Evolutionary conservation across 2,113 vertebrate genomes (phyloP).

Genomic region (Nipponia nippon): DNA sequence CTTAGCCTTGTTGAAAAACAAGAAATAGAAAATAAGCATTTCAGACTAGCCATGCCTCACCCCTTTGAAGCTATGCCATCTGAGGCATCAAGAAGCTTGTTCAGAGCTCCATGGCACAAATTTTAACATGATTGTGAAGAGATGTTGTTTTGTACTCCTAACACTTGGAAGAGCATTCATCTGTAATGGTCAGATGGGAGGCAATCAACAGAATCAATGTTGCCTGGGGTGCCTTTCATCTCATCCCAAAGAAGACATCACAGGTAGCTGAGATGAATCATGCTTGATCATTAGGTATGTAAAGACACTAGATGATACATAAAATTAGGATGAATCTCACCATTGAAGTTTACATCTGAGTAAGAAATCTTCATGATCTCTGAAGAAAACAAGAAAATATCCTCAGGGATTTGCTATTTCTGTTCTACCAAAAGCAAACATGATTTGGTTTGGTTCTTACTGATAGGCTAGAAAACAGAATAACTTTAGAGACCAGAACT

Average conservation of each 20-base stretch:
- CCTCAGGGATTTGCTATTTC: not conserved
- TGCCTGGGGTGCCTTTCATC: not conserved
- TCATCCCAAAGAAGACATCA: not conserved
- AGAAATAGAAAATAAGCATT: not conserved
- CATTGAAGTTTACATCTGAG: not conserved
- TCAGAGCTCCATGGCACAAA: not conserved
- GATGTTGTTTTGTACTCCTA: not conserved
- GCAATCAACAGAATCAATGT: not conserved
- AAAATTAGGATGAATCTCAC: not conserved
- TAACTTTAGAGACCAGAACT: not conserved
- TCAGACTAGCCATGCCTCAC: not conserved
- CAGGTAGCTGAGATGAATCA: slow-evolving; percentile 1
- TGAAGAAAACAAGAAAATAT: not conserved
- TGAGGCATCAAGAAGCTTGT: not conserved
- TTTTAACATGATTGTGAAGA: not conserved
- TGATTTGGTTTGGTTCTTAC: not conserved
- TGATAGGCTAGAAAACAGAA: not conserved
- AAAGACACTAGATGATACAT: not conserved
- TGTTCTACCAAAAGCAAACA: not conserved
- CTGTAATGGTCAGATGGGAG: not conserved
- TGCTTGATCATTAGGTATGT: not conserved
- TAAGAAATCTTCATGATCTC: not conserved
- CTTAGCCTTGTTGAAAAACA: too few relatives aligned
- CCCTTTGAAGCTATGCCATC: not conserved
- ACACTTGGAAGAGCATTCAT: not conserved